Percentiles rank a stretch among this genome's conserved stretches.
Evolutionary conservation across 2,113 vertebrate genomes (phyloP).

Genomic region (Corythornis madagascariensis): DNA sequence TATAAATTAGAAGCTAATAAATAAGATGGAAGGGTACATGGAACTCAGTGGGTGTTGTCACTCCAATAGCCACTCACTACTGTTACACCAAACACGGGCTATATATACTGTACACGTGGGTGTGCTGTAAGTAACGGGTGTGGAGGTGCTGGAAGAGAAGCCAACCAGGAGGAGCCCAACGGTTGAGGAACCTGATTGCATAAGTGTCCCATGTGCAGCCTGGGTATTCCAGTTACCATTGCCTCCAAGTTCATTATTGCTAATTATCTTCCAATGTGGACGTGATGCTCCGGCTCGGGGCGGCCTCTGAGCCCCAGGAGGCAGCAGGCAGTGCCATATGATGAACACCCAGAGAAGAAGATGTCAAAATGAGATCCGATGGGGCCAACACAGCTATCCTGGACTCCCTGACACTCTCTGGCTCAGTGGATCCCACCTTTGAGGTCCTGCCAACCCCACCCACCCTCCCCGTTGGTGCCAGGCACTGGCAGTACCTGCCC

Average conservation of each 20-base stretch:
- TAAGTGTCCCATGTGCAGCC: slow-evolving; percentile 22
- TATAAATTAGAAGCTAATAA: slow-evolving; percentile 74
- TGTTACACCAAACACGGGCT: background rate
- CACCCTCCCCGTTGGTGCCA: accelerated
- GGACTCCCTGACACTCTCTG: background rate
- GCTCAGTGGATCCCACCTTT: background rate
- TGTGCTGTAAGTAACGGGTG: background rate
- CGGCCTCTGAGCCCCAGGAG: accelerated
- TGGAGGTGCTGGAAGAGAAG: slow-evolving; percentile 4
- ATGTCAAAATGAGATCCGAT: background rate
- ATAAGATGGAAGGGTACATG: slow-evolving; percentile 43
- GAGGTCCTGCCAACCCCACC: background rate
- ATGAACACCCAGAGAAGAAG: background rate
- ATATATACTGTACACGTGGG: background rate
- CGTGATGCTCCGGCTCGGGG: accelerated
- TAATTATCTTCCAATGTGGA: slow-evolving; percentile 35
- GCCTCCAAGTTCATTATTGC: slow-evolving; percentile 72
- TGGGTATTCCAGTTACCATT: background rate
- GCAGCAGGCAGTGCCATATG: background rate
- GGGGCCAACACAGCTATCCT: background rate
- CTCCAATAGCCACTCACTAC: background rate
- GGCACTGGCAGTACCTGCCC: background rate
- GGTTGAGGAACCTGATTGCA: slow-evolving; percentile 36
- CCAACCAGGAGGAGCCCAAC: background rate
- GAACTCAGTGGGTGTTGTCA: background rate